Evolutionary conservation across 2,888 invertebrate species (phyloP).

Genomic region (Dicyrtomina minuta): DNA sequence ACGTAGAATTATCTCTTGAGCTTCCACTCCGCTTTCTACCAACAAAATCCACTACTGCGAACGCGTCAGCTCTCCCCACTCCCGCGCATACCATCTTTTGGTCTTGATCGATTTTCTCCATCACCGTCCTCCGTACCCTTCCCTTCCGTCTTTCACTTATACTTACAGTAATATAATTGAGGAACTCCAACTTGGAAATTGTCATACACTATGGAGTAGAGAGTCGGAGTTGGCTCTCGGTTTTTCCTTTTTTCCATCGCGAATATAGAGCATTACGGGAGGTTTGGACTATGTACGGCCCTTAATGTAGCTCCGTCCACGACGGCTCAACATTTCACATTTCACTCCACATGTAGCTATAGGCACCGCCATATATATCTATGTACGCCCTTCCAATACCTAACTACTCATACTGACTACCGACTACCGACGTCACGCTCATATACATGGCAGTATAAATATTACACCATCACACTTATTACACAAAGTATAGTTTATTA

Average conservation of each 20-base stretch:
- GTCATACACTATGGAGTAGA: too few species aligned
- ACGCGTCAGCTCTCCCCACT: slow-evolving; percentile 14
- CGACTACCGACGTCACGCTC: too few species aligned
- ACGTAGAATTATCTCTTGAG: slow-evolving; percentile 10
- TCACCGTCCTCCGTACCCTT: not conserved
- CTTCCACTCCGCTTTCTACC: slow-evolving; percentile 16
- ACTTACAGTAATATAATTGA: not conserved
- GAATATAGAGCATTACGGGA: not conserved
- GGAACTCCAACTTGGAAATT: too few species aligned
- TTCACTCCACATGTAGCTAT: too few species aligned
- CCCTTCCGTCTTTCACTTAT: slow-evolving; percentile 10
- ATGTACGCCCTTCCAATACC: too few species aligned
- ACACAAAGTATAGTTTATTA: too few species aligned
- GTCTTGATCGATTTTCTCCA: slow-evolving; percentile 27
- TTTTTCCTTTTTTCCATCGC: not conserved
- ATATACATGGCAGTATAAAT: too few species aligned
- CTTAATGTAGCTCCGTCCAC: not conserved
- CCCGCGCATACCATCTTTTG: slow-evolving; percentile 27
- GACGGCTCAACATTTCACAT: not conserved
- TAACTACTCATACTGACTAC: too few species aligned
- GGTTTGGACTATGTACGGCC: too few species aligned
- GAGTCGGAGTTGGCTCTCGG: not conserved
- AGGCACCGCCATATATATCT: too few species aligned
- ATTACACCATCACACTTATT: too few species aligned
- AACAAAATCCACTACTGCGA: slow-evolving; percentile 26